These are phyloP conservation scores for Pelecanus crispus DNA, from an alignment of 2,113 vertebrate genomes.

Conservation along the genomic window DNA sequence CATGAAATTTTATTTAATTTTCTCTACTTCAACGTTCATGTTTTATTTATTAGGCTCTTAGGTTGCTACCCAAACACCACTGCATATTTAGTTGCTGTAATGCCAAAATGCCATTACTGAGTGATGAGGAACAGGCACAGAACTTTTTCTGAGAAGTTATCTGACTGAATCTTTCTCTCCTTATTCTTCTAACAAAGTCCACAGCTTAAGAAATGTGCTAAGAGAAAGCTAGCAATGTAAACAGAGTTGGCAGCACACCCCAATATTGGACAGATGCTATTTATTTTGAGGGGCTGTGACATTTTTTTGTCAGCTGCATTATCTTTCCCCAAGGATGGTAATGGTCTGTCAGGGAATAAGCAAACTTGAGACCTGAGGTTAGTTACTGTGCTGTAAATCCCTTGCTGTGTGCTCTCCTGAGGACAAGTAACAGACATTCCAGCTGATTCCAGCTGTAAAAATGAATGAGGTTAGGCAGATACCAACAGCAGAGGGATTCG, in stretches of 20 bases:
- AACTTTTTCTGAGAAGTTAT: neutral
- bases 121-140: neutral
- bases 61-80: neutral
- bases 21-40: neutral
- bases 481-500: neutral
- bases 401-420: neutral
- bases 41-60: conserved; percentile 15
- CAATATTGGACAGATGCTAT: neutral
- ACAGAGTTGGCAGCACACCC: neutral
- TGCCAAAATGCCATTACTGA: neutral
- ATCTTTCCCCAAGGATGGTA: neutral
- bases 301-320: conserved; percentile 31
- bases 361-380: neutral
- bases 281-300: conserved; percentile 1
- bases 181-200: neutral
- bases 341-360: conserved; percentile 1
- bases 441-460: conserved; percentile 39
- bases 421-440: neutral
- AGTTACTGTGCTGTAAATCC: conserved; percentile 29
- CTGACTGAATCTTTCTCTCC: neutral
- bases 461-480: neutral
- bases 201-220: neutral
- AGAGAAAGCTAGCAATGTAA: neutral
- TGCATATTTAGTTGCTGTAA: neutral
- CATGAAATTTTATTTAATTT: conserved; percentile 7